These are phyloP conservation scores for Pachyuromys duprasi DNA, from an alignment of 2,797 vertebrate genomes.

Conservation along the genomic window DNA sequence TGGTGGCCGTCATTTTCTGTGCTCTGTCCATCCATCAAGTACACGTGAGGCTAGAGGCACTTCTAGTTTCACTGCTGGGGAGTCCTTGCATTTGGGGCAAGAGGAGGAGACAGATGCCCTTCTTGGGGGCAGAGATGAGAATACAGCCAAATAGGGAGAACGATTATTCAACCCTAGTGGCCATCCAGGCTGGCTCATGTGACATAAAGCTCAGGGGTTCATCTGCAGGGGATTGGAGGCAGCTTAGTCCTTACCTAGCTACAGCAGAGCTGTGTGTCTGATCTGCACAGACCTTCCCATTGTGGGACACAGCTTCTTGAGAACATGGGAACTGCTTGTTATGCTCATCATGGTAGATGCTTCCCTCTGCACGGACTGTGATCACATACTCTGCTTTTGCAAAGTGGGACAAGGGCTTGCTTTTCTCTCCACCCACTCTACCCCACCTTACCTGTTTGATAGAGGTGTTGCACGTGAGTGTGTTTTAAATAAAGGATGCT, in stretches of 20 bases:
- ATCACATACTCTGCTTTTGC: rapidly evolving
- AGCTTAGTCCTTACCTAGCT: not conserved
- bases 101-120: rapidly evolving
- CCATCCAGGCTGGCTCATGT: rapidly evolving
- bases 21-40: slow-evolving; percentile 64
- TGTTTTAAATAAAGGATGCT: not conserved
- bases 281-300: rapidly evolving
- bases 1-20: not conserved
- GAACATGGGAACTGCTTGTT: rapidly evolving
- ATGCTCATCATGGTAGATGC: not conserved
- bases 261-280: too few species aligned
- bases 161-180: rapidly evolving
- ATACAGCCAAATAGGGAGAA: not conserved
- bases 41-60: rapidly evolving
- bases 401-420: not conserved
- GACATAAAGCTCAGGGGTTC: rapidly evolving
- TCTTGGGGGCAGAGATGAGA: not conserved
- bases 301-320: rapidly evolving
- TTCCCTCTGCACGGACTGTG: rapidly evolving
- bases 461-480: not conserved
- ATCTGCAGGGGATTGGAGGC: not conserved
- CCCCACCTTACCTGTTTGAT: not conserved
- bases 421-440: not conserved
- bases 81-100: not conserved
- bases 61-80: not conserved